phyloP scores from a whole-genome alignment of 2,797 vertebrate species.

The Hoplostethus mediterraneus region DNA sequence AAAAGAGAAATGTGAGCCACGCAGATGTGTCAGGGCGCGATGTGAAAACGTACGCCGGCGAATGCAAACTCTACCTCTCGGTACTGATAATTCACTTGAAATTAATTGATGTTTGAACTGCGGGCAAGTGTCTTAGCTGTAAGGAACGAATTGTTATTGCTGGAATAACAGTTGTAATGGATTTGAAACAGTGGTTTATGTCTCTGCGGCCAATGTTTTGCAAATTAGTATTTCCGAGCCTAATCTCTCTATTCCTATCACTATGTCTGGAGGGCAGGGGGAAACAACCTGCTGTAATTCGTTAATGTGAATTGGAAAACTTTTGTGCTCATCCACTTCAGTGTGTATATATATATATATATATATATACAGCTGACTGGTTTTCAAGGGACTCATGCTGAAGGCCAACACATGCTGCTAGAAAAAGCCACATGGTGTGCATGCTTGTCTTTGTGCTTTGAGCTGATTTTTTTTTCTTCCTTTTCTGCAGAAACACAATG shows the following conservation, averaged over 20 bases:
- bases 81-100: conserved; percentile 50
- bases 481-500: conserved; percentile 35
- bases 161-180: conserved; percentile 38
- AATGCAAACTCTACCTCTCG: conserved; percentile 26
- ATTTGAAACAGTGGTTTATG: conserved; percentile 36
- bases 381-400: conserved; percentile 52
- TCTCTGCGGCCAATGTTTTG: conserved; percentile 28
- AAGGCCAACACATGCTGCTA: conserved; percentile 39
- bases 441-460: conserved; percentile 59
- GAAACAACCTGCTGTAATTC: conserved; percentile 31
- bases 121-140: conserved; percentile 36
- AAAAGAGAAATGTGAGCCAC: conserved; percentile 29
- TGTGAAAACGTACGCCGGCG: background rate
- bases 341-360: conserved; percentile 21
- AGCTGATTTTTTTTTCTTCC: conserved; percentile 35
- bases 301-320: conserved; percentile 35
- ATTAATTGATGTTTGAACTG: conserved; percentile 59
- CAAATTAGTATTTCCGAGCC: conserved; percentile 6
- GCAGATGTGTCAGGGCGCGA: conserved; percentile 1
- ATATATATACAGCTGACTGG: conserved; percentile 43
- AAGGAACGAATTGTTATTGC: conserved; percentile 40
- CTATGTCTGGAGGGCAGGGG: conserved; percentile 30
- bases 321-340: conserved; percentile 16
- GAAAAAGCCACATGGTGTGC: conserved; percentile 47
- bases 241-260: background rate